phyloP scores from a whole-genome alignment of 2,888 invertebrate genomes.

The Cataglyphis altisquamis region DNA sequence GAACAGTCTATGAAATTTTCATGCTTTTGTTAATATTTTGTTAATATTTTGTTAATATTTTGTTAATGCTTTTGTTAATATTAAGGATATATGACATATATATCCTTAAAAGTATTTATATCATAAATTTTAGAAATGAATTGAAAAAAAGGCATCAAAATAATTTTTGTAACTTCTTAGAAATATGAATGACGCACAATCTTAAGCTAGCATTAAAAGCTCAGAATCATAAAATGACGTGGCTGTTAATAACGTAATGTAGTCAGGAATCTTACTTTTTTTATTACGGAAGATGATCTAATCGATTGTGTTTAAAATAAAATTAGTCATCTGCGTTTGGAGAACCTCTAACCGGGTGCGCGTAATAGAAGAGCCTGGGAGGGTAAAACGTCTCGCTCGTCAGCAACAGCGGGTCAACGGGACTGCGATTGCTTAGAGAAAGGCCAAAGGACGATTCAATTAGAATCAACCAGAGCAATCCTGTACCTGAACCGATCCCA shows the following conservation, averaged over 20 bases:
- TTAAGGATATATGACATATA: no score
- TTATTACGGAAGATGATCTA: slow-evolving; percentile 28
- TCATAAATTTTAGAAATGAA: background rate
- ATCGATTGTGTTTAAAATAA: slow-evolving; percentile 69
- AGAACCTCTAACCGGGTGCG: slow-evolving; percentile 60
- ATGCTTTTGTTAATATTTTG: no score
- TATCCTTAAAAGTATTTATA: background rate
- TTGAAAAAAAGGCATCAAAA: background rate
- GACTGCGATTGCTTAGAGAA: slow-evolving; percentile 82
- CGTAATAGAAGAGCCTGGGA: slow-evolving; percentile 70
- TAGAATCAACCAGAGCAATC: slow-evolving; percentile 84
- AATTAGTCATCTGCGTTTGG: slow-evolving; percentile 60
- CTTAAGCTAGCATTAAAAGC: background rate
- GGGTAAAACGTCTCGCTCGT: slow-evolving; percentile 72
- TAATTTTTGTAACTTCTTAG: background rate
- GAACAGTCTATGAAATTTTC: no score
- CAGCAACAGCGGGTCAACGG: slow-evolving; percentile 75
- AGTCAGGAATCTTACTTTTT: slow-evolving; percentile 37
- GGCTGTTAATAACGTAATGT: slow-evolving; percentile 22
- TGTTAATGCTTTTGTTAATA: no score
- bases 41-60: no score
- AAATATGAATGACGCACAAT: background rate
- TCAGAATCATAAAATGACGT: background rate
- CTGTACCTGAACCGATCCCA: slow-evolving; percentile 80
- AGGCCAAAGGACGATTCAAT: slow-evolving; percentile 85